These are phyloP conservation scores for Lepidochrysops patricia DNA, from an alignment of 2,888 invertebrate species.

Conservation along the genomic window DNA sequence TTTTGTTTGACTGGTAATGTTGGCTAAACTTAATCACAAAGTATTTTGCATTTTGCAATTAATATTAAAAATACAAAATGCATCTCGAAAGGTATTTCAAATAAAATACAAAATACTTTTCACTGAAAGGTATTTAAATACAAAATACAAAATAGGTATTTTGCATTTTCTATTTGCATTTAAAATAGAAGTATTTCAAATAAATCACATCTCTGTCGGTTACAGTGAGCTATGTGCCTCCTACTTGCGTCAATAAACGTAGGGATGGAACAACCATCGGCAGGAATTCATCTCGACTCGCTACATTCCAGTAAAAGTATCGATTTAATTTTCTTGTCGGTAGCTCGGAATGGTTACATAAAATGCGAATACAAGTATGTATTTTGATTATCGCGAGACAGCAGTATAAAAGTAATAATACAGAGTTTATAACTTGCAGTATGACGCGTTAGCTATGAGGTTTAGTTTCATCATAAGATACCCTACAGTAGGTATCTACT, in stretches of 20 bases:
- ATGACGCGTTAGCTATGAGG: background rate
- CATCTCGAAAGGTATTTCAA: constrained; percentile 3
- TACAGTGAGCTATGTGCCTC: background rate
- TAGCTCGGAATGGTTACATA: background rate
- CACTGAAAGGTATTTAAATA: background rate
- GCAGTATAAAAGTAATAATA: background rate
- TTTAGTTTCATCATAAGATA: background rate
- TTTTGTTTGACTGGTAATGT: background rate
- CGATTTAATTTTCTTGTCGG: background rate
- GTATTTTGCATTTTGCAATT: constrained; percentile 5
- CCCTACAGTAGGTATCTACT: background rate
- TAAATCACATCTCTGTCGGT: background rate
- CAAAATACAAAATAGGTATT: constrained; percentile 8
- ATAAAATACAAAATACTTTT: constrained; percentile 6
- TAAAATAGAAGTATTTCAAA: background rate
- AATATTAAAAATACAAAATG: background rate
- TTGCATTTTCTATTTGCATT: background rate
- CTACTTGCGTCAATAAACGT: background rate
- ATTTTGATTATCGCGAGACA: background rate
- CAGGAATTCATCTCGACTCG: background rate
- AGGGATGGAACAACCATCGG: background rate
- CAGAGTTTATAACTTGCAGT: background rate
- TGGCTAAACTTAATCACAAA: background rate
- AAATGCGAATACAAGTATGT: background rate
- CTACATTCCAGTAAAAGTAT: background rate